Base-by-base conservation (phyloP, 2,888 invertebrate genomes). In the Dorcus hopei region DNA sequence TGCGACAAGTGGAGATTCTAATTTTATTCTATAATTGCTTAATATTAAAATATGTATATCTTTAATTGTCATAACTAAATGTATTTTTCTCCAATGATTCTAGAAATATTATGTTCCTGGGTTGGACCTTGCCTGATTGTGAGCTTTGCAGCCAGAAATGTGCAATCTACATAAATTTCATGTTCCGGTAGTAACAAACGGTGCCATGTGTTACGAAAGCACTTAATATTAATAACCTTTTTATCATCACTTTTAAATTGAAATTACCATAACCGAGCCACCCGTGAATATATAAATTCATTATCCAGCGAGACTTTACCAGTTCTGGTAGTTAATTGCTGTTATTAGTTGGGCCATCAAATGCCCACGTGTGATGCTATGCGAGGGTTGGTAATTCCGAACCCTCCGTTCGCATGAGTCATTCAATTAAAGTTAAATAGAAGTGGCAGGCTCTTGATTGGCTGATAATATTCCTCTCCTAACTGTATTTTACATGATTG, bases 341-440 rank as follows among this genome's bases (percentile, higher is more conserved):
- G 55, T 61, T 54, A 62, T 58, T 64, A 54, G 61, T 63, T 50
- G 60, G 63, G 58, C 57, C 62, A 59, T 62, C 62, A 47, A 39
- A 52, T 43, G 61, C 62, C 63, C 63, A 65, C 64, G 67, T 67
- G 70, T 70, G 70, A 68, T 68, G 69, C 66, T 70, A 69, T 70
- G 69, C 69, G 70, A 69, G 70, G 69, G 70, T 69, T 67, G 67
- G 60, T 61, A 61, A 41, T 54, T 56, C 49, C 33, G 57, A 63
- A 61, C 62, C 62, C 60, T 63, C 62, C 61, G 49, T 57, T 50
- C 54, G 45, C n/a, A 60, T 63, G 62, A 63, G 23, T 63, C 62
- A 63, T 58, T 61, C 62, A 63, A 63, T 63, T 63, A 63, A 62
- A 61, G 54, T 63, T 63, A 63, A 63, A 61, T 63, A 58, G 62